Percentiles rank a stretch among this genome's conserved stretches.
phyloP scores from a whole-genome alignment of 64 coral and sea anemone genomes.

The Exaiptasia diaphana region DNA sequence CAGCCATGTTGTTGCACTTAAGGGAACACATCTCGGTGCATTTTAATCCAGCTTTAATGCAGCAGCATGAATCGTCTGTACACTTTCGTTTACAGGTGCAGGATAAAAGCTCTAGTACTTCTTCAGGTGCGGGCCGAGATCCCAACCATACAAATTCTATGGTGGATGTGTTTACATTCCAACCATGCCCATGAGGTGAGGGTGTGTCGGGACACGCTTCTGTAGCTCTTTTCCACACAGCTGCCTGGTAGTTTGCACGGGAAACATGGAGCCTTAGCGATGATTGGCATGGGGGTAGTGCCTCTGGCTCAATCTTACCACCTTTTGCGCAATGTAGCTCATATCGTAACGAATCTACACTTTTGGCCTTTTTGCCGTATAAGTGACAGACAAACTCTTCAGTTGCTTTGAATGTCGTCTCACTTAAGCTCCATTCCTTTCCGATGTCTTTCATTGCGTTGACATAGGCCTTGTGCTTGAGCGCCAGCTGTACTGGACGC shows the following conservation, averaged over 20 bases:
- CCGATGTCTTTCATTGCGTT: constrained; percentile 48
- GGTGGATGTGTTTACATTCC: constrained; percentile 2
- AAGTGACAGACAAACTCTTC: constrained; percentile 62
- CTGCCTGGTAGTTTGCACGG: constrained; percentile 28
- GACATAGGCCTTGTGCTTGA: constrained; percentile 10
- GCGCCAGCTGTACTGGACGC: constrained; percentile 24
- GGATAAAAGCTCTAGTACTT: constrained; percentile 27
- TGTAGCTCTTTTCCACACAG: neutral
- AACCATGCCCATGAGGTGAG: neutral
- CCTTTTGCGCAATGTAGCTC: constrained; percentile 34
- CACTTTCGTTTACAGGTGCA: constrained; percentile 3
- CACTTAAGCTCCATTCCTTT: constrained; percentile 33
- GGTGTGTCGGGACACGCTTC: neutral
- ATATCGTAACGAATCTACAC: constrained; percentile 44
- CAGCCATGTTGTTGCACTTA: constrained; percentile 2
- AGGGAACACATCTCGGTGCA: constrained; percentile 22
- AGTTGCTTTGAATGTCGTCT: constrained; percentile 26
- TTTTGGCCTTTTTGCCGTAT: constrained; percentile 34
- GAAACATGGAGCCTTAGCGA: constrained; percentile 23
- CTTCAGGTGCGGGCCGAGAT: constrained; percentile 35
- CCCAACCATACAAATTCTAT: constrained; percentile 54
- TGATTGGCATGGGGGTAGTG: constrained; percentile 6
- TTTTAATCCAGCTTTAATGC: constrained; percentile 11
- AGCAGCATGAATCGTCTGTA: neutral
- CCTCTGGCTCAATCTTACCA: constrained; percentile 17